Evolutionary conservation across 2,797 vertebrate species (phyloP).

Genomic region (Ceyx erithaca): DNA sequence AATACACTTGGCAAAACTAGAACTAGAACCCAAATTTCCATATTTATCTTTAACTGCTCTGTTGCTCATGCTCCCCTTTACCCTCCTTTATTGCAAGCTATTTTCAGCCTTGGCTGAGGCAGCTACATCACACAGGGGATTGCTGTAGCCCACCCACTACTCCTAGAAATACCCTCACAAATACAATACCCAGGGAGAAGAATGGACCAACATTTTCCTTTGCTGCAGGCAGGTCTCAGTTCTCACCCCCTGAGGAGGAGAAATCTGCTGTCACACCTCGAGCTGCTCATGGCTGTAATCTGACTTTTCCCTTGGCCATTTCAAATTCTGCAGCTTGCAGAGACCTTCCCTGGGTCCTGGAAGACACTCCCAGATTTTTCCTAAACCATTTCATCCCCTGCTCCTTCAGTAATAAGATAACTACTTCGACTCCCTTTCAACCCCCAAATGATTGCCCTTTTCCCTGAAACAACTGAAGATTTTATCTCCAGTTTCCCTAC

Average conservation of each 20-base stretch:
- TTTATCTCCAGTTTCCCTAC: slow-evolving; percentile 53
- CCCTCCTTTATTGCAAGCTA: not conserved
- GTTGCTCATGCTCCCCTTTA: not conserved
- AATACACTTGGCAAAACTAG: not conserved
- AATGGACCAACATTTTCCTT: not conserved
- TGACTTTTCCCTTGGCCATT: not conserved
- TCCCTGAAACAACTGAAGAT: slow-evolving; percentile 50
- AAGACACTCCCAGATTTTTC: not conserved
- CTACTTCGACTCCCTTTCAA: not conserved
- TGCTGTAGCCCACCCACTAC: not conserved
- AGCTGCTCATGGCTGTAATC: not conserved
- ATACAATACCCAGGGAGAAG: not conserved
- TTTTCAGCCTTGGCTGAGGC: not conserved
- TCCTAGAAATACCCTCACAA: not conserved
- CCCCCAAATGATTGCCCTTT: slow-evolving; percentile 37
- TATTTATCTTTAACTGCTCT: not conserved
- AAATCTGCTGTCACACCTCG: not conserved
- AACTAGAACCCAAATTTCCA: not conserved
- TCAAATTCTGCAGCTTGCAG: not conserved
- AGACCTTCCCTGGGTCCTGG: not conserved
- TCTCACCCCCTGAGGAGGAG: not conserved
- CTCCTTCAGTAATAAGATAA: not conserved
- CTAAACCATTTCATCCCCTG: not conserved
- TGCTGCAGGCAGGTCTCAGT: fast-evolving
- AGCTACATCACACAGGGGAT: not conserved